Percentiles rank a stretch among this genome's conserved stretches.
phyloP scores from a whole-genome alignment of 2,888 invertebrate species.

The Philonicus albiceps region DNA sequence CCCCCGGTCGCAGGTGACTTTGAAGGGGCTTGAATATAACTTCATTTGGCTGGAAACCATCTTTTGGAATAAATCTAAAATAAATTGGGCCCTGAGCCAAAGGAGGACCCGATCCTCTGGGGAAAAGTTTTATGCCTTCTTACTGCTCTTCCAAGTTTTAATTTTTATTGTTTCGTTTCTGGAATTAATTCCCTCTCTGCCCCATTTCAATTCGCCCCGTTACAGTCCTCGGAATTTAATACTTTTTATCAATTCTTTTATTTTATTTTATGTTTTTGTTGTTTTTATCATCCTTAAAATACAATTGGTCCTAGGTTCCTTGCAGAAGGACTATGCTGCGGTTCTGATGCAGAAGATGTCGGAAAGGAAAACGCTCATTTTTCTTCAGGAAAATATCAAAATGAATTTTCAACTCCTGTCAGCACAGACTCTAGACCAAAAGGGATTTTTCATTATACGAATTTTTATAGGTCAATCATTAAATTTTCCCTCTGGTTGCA shows the following conservation, averaged over 20 bases:
- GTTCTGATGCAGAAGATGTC: neutral
- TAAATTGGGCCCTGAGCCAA: neutral
- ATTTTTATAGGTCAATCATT: conserved; percentile 20
- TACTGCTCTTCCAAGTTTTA: neutral
- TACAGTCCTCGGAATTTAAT: neutral
- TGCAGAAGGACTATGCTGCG: neutral
- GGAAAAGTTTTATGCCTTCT: neutral
- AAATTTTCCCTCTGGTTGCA: neutral
- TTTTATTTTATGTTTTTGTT: too few relatives aligned
- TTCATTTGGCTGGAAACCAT: conserved; percentile 3
- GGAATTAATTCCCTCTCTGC: neutral
- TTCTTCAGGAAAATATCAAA: neutral
- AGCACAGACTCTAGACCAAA: neutral
- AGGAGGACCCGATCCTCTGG: neutral
- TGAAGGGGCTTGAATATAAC: neutral
- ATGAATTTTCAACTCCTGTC: neutral
- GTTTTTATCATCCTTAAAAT: neutral
- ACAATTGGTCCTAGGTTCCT: neutral
- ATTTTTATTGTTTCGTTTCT: neutral
- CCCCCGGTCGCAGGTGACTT: conserved; percentile 9
- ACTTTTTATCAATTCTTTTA: neutral
- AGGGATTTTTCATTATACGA: neutral
- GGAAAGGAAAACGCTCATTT: neutral
- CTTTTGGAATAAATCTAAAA: neutral
- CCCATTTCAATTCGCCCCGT: neutral